Percentiles rank a stretch among this genome's conserved stretches.
These are phyloP conservation scores for Argynnis bischoffii DNA, from an alignment of 2,888 invertebrate genomes.

Conservation along the genomic window DNA sequence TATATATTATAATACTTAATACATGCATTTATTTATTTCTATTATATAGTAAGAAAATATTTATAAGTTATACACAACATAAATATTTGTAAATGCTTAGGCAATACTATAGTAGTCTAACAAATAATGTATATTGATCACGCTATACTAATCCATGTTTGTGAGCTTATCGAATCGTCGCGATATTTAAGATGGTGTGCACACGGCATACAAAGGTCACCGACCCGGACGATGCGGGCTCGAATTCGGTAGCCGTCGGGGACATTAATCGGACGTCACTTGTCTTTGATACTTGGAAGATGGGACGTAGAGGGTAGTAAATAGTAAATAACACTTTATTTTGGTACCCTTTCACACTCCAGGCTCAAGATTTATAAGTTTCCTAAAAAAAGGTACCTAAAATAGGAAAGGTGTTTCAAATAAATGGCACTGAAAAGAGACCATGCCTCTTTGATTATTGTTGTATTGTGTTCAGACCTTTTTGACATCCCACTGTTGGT, in stretches of 20 bases:
- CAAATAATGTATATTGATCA: slow-evolving; percentile 31
- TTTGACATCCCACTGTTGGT: too few species aligned
- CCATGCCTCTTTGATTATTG: too few species aligned
- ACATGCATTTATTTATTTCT: not conserved
- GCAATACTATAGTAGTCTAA: slow-evolving; percentile 3
- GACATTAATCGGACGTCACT: slow-evolving; percentile 71
- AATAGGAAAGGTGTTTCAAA: slow-evolving; percentile 1
- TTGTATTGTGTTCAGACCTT: too few species aligned
- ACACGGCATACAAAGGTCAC: slow-evolving; percentile 53
- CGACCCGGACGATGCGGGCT: slow-evolving; percentile 67
- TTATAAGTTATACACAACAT: not conserved
- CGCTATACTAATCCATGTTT: slow-evolving; percentile 40
- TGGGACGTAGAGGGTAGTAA: slow-evolving; percentile 44
- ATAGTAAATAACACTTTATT: slow-evolving; percentile 26
- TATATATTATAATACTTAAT: too few species aligned
- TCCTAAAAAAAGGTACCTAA: not conserved
- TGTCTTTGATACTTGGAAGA: slow-evolving; percentile 51
- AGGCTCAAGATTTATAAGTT: slow-evolving; percentile 10
- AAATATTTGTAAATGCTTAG: not conserved
- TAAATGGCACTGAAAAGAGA: too few species aligned
- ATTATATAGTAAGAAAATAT: not conserved
- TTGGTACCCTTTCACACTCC: slow-evolving; percentile 12
- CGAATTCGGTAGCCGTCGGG: slow-evolving; percentile 65
- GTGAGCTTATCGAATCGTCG: slow-evolving; percentile 55
- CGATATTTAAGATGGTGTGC: slow-evolving; percentile 55